phyloP scores from a whole-genome alignment of 2,888 invertebrate species.

The Apodemia duryi region DNA sequence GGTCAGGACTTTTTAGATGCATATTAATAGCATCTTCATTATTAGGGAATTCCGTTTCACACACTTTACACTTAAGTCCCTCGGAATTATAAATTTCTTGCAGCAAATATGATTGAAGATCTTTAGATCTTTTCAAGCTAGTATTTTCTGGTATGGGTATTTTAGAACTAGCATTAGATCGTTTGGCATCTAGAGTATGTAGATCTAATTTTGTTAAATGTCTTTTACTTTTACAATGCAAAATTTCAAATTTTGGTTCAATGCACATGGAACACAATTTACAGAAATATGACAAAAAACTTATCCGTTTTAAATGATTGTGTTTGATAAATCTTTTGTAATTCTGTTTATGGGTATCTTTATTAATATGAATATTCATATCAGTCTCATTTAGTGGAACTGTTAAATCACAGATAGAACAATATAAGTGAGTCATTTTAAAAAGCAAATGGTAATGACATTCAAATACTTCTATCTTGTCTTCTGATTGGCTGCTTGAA shows the following conservation, averaged over 20 bases:
- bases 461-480: background rate
- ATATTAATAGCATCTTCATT: no score
- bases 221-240: background rate
- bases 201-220: background rate
- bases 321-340: background rate
- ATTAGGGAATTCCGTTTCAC: no score
- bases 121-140: no score
- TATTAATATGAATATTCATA: background rate
- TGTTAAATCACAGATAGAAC: background rate
- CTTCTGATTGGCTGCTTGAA: background rate
- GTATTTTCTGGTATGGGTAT: no score
- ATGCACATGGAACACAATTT: background rate
- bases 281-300: background rate
- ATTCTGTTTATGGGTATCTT: background rate
- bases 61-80: no score
- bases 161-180: no score
- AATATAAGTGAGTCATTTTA: background rate
- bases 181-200: background rate
- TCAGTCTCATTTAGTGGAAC: background rate
- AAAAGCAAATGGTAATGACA: background rate
- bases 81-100: no score
- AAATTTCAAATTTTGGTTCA: background rate
- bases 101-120: no score
- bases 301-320: background rate
- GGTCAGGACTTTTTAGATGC: no score